phyloP scores from a whole-genome alignment of 2,797 vertebrate species.

The Uromys caudimaculatus region DNA sequence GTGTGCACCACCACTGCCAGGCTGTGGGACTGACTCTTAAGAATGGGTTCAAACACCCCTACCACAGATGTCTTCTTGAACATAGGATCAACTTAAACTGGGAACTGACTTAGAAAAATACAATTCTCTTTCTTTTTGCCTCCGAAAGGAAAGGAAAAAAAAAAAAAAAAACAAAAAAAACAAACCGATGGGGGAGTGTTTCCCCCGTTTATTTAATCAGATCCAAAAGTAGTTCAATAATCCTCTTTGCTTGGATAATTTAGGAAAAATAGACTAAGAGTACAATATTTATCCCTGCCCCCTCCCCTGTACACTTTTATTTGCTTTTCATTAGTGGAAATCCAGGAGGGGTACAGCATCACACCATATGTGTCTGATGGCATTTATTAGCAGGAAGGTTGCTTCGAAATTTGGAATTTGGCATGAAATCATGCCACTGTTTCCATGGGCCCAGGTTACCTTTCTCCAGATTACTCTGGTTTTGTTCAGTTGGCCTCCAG shows the following conservation, averaged over 20 bases:
- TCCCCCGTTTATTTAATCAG: background rate
- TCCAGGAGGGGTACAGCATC: background rate
- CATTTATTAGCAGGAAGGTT: background rate
- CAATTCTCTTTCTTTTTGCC: conserved; percentile 10
- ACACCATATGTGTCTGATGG: background rate
- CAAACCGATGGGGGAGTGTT: background rate
- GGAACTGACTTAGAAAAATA: conserved; percentile 57
- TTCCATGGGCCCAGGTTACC: background rate
- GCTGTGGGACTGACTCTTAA: conserved; percentile 55
- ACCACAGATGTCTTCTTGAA: conserved; percentile 32
- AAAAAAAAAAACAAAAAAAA: too few relatives aligned
- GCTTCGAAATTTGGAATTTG: background rate
- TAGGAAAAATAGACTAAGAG: conserved; percentile 20
- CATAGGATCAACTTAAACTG: conserved; percentile 23
- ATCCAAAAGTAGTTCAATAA: background rate
- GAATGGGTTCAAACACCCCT: conserved; percentile 29
- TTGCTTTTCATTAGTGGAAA: background rate
- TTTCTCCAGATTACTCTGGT: background rate
- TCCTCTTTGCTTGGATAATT: conserved; percentile 17
- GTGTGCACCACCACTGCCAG: too few relatives aligned
- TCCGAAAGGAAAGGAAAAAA: conserved; percentile 26
- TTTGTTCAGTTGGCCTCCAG: background rate
- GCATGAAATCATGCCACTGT: background rate
- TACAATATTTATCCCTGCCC: background rate
- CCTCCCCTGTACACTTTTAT: background rate